Conservation (phyloP, 2,888 invertebrate genomes). For the Netelia melanura region DNA sequence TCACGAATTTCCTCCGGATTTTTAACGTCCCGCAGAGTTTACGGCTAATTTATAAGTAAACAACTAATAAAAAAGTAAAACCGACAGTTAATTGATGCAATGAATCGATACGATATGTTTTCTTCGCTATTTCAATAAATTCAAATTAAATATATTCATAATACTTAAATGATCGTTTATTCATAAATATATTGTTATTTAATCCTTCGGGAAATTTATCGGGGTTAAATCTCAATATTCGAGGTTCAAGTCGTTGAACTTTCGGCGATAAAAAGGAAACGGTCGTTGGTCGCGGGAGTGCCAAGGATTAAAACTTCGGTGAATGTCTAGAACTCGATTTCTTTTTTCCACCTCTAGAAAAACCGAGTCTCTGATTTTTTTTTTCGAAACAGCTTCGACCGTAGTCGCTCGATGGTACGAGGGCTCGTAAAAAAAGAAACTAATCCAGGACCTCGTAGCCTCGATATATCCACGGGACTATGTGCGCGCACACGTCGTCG, state of each 20-base stretch:
- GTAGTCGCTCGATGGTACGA: slow-evolving; percentile 36
- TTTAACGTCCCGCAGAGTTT: too few relatives aligned
- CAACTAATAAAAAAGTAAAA: too few relatives aligned
- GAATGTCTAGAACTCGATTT: slow-evolving; percentile 8
- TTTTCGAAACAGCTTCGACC: slow-evolving; percentile 22
- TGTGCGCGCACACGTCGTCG: not conserved
- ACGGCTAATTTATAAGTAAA: too few relatives aligned
- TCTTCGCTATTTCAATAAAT: too few relatives aligned
- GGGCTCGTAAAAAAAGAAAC: slow-evolving; percentile 52
- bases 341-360: slow-evolving; percentile 1
- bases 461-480: slow-evolving; percentile 18
- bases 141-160: too few relatives aligned
- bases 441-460: not conserved
- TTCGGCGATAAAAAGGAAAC: slow-evolving; percentile 5
- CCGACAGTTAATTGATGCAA: too few relatives aligned
- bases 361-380: not conserved
- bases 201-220: not conserved
- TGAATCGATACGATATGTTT: too few relatives aligned
- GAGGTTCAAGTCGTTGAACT: slow-evolving; percentile 11
- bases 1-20: too few relatives aligned
- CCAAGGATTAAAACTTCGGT: slow-evolving; percentile 37
- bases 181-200: too few relatives aligned
- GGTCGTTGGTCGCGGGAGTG: slow-evolving; percentile 33
- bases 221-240: not conserved
- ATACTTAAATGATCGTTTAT: too few relatives aligned